Conservation (phyloP, 2,797 vertebrate genomes). For the Anas acuta region DNA sequence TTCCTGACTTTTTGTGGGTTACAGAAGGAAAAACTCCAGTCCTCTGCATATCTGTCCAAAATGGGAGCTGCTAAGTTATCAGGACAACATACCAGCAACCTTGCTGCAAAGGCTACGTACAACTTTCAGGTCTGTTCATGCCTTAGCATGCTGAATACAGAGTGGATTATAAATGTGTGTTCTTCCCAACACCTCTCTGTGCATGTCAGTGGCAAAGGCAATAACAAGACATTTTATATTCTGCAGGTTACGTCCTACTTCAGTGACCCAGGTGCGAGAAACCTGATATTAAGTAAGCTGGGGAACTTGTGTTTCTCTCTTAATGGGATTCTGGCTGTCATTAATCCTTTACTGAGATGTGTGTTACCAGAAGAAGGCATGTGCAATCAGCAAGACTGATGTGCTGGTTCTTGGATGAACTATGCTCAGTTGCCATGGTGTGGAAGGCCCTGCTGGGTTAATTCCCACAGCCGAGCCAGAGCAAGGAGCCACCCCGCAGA, state of each 20-base stretch:
- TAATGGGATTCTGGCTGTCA: slow-evolving; percentile 43
- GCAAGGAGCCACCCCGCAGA: not conserved
- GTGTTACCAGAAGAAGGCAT: slow-evolving; percentile 41
- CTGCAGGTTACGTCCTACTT: slow-evolving; percentile 7
- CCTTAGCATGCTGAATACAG: not conserved
- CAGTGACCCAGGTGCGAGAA: slow-evolving; percentile 29
- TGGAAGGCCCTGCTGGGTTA: not conserved
- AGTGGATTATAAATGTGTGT: not conserved
- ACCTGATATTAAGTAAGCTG: slow-evolving; percentile 52
- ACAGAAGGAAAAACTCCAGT: not conserved
- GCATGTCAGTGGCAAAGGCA: not conserved
- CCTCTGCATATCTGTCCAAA: not conserved
- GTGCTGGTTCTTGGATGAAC: slow-evolving; percentile 12
- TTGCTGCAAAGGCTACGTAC: not conserved
- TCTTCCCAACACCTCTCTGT: not conserved
- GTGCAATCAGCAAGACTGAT: slow-evolving; percentile 36
- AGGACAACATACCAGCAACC: not conserved
- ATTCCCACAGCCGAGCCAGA: not conserved
- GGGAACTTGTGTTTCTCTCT: slow-evolving; percentile 39
- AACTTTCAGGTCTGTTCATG: not conserved
- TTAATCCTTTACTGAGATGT: slow-evolving; percentile 12
- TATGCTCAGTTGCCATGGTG: not conserved
- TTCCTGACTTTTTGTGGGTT: not conserved
- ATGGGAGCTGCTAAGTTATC: not conserved
- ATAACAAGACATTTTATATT: not conserved